Conservation (phyloP, 2,888 invertebrate genomes). For the Metacarcinus magister region DNA sequence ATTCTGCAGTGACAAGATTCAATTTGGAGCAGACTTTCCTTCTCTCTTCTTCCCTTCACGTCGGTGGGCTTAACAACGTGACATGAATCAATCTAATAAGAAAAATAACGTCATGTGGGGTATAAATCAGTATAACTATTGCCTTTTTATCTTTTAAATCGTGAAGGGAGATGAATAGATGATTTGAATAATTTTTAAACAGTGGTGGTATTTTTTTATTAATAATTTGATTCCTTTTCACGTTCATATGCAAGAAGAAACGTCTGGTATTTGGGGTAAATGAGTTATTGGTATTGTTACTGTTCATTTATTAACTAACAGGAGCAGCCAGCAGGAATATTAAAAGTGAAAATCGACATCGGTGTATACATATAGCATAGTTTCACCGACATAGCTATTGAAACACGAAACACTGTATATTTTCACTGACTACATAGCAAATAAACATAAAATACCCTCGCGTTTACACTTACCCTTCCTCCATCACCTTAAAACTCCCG, state of each 20-base stretch:
- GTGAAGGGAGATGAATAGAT: not conserved
- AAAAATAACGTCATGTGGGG: not conserved
- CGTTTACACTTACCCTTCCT: not conserved
- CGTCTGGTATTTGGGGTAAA: too few species aligned
- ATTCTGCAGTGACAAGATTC: slow-evolving; percentile 27
- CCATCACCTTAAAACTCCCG: not conserved
- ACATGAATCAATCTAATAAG: slow-evolving; percentile 4
- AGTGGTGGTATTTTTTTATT: not conserved
- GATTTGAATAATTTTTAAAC: not conserved
- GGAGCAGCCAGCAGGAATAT: too few species aligned
- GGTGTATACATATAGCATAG: too few species aligned
- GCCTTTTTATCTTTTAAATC: not conserved
- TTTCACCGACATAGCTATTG: not conserved
- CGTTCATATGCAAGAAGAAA: too few species aligned
- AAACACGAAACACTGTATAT: not conserved
- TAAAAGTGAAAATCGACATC: too few species aligned
- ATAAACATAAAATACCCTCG: not conserved
- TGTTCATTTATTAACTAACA: too few species aligned
- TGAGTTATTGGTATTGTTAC: too few species aligned
- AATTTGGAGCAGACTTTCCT: not conserved
- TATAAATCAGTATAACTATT: not conserved
- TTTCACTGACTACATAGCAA: not conserved
- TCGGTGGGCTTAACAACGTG: slow-evolving; percentile 18
- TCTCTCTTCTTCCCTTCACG: not conserved
- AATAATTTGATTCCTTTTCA: not conserved